These are phyloP conservation scores for Cyanistes caeruleus DNA, from an alignment of 2,113 vertebrate species.

Conservation along the genomic window DNA sequence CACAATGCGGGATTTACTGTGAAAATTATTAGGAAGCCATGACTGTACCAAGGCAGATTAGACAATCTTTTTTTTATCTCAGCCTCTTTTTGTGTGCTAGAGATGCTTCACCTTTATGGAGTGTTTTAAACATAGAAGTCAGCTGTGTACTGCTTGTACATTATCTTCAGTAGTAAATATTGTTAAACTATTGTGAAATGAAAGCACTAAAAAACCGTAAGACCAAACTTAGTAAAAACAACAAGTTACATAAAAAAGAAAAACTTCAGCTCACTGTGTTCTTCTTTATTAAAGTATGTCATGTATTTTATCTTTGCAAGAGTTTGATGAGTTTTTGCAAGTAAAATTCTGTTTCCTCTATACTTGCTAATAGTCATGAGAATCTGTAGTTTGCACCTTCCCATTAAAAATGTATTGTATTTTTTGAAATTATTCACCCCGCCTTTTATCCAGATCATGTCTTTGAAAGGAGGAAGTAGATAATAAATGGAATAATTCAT, in stretches of 20 bases:
- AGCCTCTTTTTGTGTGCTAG: neutral
- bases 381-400: constrained; percentile 88
- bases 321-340: constrained; percentile 85
- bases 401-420: constrained; percentile 89
- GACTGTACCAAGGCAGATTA: neutral
- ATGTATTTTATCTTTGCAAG: constrained; percentile 80
- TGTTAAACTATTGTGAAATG: constrained; percentile 47
- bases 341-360: constrained; percentile 87
- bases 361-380: constrained; percentile 87
- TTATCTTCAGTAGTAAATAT: constrained; percentile 30
- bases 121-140: constrained; percentile 29
- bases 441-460: constrained; percentile 95
- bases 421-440: constrained; percentile 90
- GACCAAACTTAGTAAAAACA: constrained; percentile 75
- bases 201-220: constrained; percentile 45
- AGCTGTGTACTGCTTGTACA: constrained; percentile 12
- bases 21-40: neutral
- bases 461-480: constrained; percentile 96
- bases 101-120: neutral
- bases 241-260: constrained; percentile 70
- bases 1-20: neutral
- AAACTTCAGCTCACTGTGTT: constrained; percentile 69
- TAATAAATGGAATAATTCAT: constrained; percentile 99
- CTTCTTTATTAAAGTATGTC: constrained; percentile 77
- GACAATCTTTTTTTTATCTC: neutral